Percentiles rank a stretch among this genome's conserved stretches.
phyloP scores from a whole-genome alignment of 2,888 invertebrate species.

The Atethmia centrago region DNA sequence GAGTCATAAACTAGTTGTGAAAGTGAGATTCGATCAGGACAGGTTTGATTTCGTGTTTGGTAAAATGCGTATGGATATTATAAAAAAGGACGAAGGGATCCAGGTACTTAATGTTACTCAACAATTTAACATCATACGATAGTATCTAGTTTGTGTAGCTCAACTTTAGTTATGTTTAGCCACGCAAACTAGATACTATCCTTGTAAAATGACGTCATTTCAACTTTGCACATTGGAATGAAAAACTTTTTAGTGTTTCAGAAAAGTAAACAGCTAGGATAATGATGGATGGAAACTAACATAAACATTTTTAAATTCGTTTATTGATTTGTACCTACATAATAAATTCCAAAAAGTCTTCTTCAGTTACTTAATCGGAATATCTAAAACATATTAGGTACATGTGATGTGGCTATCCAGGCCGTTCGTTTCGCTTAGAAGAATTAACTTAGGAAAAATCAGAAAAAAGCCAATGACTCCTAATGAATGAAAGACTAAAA shows the following conservation, averaged over 20 bases:
- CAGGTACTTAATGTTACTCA: background rate
- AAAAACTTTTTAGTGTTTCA: constrained; percentile 6
- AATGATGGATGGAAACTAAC: background rate
- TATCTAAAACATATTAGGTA: constrained; percentile 1
- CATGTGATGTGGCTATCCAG: background rate
- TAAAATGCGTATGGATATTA: constrained; percentile 10
- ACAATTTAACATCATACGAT: constrained; percentile 5
- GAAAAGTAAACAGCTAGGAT: constrained; percentile 12
- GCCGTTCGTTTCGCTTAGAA: background rate
- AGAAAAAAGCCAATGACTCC: background rate
- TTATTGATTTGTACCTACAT: constrained; percentile 6
- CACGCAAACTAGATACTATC: background rate
- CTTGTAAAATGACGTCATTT: constrained; percentile 14
- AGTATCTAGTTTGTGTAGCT: background rate
- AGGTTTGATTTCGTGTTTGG: constrained; percentile 11
- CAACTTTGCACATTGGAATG: constrained; percentile 6
- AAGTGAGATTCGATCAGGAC: background rate
- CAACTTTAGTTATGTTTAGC: constrained; percentile 1
- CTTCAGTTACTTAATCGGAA: constrained; percentile 1
- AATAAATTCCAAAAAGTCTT: constrained; percentile 1
- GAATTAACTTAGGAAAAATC: background rate
- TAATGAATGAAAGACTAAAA: constrained; percentile 2
- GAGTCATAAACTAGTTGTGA: constrained; percentile 9
- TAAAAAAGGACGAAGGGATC: constrained; percentile 5
- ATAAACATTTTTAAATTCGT: constrained; percentile 5